Evolutionary conservation across 2,797 vertebrate species (phyloP).

Genomic region (Esox masquinongy): DNA sequence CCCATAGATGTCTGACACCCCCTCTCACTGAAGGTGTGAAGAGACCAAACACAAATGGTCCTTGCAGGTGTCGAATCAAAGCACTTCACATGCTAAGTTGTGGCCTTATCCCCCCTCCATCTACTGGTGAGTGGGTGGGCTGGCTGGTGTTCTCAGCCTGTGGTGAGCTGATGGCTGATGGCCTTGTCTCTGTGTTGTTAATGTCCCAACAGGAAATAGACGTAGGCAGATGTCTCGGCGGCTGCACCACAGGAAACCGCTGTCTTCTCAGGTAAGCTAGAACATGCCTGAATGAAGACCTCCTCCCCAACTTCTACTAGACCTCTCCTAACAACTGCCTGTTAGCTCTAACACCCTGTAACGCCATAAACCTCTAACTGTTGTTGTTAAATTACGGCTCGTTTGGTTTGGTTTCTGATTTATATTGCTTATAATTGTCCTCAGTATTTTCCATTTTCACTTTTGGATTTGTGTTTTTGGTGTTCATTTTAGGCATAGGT

Average conservation of each 20-base stretch:
- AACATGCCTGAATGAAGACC: conserved; percentile 38
- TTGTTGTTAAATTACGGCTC: background rate
- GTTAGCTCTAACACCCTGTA: conserved; percentile 58
- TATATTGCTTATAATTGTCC: background rate
- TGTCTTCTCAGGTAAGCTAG: conserved; percentile 81
- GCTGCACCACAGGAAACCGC: conserved; percentile 79
- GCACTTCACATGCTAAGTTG: conserved; percentile 63
- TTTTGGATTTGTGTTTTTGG: background rate
- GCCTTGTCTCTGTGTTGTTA: conserved; percentile 83
- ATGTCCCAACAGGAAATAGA: conserved; percentile 88
- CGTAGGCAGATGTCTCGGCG: conserved; percentile 84
- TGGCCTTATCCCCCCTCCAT: conserved; percentile 25
- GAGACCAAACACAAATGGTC: conserved; percentile 70
- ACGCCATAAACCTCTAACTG: conserved; percentile 21
- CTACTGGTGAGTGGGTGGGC: conserved; percentile 22
- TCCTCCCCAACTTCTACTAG: conserved; percentile 17
- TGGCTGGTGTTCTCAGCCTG: conserved; percentile 71
- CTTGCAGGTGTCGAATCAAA: conserved; percentile 73
- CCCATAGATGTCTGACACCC: conserved; percentile 32
- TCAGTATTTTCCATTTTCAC: background rate
- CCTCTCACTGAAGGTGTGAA: conserved; percentile 53
- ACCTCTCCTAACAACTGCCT: conserved; percentile 49
- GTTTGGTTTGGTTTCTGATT: conserved; percentile 1
- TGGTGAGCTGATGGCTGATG: conserved; percentile 70
- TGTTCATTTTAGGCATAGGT: background rate